phyloP scores from a whole-genome alignment of 2,888 invertebrate species.

The Tetragonula carbonaria region DNA sequence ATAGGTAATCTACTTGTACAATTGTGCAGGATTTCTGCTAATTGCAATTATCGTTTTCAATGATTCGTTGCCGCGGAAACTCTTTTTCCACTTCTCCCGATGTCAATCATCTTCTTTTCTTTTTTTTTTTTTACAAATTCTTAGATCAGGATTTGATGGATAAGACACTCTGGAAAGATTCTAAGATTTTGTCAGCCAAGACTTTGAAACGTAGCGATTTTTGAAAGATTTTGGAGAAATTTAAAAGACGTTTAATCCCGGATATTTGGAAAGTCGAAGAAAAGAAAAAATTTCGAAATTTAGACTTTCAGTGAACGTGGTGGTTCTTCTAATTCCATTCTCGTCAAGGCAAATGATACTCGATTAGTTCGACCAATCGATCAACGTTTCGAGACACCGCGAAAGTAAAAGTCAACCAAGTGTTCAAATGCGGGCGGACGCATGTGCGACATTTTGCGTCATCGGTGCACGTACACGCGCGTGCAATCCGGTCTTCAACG shows the following conservation, averaged over 20 bases:
- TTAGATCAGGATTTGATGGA: not conserved
- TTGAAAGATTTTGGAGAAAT: too few species aligned
- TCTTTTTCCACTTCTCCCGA: not conserved
- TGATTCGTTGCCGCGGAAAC: not conserved
- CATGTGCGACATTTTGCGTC: constrained; percentile 32
- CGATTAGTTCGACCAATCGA: not conserved
- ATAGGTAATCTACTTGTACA: not conserved
- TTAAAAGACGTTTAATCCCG: too few species aligned
- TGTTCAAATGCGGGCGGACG: constrained; percentile 22
- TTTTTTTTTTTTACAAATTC: not conserved
- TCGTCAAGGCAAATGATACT: not conserved
- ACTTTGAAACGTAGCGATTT: too few species aligned
- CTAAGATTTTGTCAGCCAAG: not conserved
- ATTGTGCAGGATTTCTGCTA: not conserved
- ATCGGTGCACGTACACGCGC: constrained; percentile 28
- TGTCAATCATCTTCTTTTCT: not conserved
- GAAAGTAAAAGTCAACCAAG: not conserved
- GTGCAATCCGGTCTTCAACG: constrained; percentile 22
- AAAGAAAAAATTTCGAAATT: too few species aligned
- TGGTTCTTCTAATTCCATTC: not conserved
- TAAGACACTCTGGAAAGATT: not conserved
- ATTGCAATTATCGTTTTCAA: not conserved
- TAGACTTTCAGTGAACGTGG: too few species aligned
- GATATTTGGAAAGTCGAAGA: too few species aligned
- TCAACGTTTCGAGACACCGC: not conserved